Evolutionary conservation across 2,113 vertebrate species (phyloP).

Genomic region (Gopherus flavomarginatus): DNA sequence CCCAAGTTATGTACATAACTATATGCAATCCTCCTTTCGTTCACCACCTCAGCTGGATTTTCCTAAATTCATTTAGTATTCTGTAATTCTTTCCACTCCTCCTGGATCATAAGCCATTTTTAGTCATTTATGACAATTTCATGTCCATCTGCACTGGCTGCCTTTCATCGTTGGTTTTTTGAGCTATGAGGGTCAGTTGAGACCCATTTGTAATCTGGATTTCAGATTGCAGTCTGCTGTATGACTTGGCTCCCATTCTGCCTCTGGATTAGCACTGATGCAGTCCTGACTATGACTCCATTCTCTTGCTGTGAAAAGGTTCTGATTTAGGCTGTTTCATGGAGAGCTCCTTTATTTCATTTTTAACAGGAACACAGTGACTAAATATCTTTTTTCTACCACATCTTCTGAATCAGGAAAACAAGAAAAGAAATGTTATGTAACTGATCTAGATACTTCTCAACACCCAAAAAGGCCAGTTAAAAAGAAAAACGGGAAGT

Average conservation of each 20-base stretch:
- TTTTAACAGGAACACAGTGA: background rate
- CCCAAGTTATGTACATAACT: background rate
- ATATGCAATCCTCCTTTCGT: background rate
- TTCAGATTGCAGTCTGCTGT: slow-evolving; percentile 35
- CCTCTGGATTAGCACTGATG: slow-evolving; percentile 26
- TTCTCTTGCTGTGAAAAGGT: slow-evolving; percentile 15
- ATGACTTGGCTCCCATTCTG: slow-evolving; percentile 46
- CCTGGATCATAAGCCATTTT: too few species aligned
- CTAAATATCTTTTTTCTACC: background rate
- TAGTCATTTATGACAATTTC: background rate
- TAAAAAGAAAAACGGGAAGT: background rate
- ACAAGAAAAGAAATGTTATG: too few species aligned
- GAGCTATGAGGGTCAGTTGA: slow-evolving; percentile 25
- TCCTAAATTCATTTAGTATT: background rate
- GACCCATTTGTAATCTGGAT: slow-evolving; percentile 45
- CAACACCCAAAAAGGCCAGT: background rate
- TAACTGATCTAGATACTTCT: background rate
- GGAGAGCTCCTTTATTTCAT: background rate
- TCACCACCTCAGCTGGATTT: background rate
- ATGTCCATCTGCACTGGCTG: accelerated
- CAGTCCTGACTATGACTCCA: slow-evolving; percentile 23
- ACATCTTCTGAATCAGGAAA: background rate
- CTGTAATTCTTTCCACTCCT: too few species aligned
- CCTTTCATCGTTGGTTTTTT: slow-evolving; percentile 15
- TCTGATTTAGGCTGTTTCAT: background rate